phyloP scores from a whole-genome alignment of 2,888 invertebrate genomes.

The Temnothorax ravouxi region DNA sequence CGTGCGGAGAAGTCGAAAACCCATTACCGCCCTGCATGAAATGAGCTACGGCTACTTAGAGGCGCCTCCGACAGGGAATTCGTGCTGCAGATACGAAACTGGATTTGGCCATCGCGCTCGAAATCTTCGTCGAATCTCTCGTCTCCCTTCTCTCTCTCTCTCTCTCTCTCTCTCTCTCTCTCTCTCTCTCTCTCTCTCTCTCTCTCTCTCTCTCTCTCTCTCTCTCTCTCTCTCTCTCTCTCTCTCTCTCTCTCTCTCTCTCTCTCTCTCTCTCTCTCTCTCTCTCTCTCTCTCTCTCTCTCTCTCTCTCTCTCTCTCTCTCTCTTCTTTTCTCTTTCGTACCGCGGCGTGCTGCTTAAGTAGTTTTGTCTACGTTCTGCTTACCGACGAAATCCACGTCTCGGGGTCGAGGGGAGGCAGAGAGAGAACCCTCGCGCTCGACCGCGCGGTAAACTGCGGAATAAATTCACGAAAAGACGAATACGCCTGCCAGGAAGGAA shows the following conservation, averaged over 20 bases:
- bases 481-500: constrained; percentile 68
- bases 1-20: constrained; percentile 65
- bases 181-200: no score
- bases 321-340: constrained; percentile 14
- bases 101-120: constrained; percentile 48
- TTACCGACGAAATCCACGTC: constrained; percentile 46
- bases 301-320: no score
- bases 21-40: constrained; percentile 68
- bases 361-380: constrained; percentile 77
- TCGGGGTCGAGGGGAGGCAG: background rate
- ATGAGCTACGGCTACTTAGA: constrained; percentile 69
- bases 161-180: no score
- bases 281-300: background rate
- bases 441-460: constrained; percentile 59
- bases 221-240: no score
- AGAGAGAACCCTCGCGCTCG: constrained; percentile 12
- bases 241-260: no score
- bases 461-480: constrained; percentile 75
- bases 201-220: background rate
- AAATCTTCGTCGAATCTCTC: constrained; percentile 41
- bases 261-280: constrained; percentile 26
- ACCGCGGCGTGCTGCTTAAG: constrained; percentile 66
- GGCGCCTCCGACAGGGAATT: constrained; percentile 59
- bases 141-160: background rate
- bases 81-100: constrained; percentile 62